A percentile compares a stretch with the other conserved stretches of the same genome.
phyloP scores from a whole-genome alignment of 2,113 vertebrate genomes.

The Esox niger region DNA sequence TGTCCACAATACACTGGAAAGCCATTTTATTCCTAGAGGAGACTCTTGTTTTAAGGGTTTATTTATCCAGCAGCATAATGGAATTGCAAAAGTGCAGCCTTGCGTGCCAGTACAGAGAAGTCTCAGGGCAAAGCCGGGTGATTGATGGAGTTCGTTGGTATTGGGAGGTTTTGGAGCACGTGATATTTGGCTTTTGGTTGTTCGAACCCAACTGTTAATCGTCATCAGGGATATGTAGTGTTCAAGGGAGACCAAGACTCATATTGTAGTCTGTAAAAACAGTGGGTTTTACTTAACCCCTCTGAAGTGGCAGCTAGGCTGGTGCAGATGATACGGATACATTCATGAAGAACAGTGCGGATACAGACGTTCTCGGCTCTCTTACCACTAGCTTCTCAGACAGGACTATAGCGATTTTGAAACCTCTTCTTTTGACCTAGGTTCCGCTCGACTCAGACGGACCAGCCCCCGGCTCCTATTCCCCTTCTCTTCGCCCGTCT shows the following conservation, averaged over 20 bases:
- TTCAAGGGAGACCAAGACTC: conserved; percentile 51
- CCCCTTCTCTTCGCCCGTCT: conserved; percentile 52
- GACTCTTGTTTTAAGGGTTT: conserved; percentile 70
- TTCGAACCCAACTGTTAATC: conserved; percentile 59
- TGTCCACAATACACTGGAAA: conserved; percentile 76
- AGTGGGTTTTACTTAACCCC: conserved; percentile 62
- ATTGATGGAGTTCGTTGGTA: conserved; percentile 55
- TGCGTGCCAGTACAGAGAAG: conserved; percentile 70
- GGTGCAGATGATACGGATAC: conserved; percentile 75
- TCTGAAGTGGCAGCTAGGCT: conserved; percentile 68
- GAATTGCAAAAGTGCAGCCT: conserved; percentile 78
- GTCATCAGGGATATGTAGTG: conserved; percentile 26
- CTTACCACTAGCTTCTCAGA: conserved; percentile 57
- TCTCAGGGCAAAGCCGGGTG: conserved; percentile 67
- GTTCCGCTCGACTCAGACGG: conserved; percentile 61
- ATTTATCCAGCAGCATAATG: conserved; percentile 78
- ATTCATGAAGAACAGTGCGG: conserved; percentile 74
- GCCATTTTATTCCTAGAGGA: conserved; percentile 73
- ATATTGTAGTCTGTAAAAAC: conserved; percentile 52
- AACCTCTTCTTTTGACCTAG: conserved; percentile 56
- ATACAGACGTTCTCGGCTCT: conserved; percentile 68
- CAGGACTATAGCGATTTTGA: conserved; percentile 57
- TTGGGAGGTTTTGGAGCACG: conserved; percentile 62
- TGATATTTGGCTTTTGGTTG: conserved; percentile 66
- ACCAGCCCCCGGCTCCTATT: conserved; percentile 53